These are phyloP conservation scores for Rhabdophis nuchalis DNA, from an alignment of 2,797 vertebrate genomes.

Conservation along the genomic window DNA sequence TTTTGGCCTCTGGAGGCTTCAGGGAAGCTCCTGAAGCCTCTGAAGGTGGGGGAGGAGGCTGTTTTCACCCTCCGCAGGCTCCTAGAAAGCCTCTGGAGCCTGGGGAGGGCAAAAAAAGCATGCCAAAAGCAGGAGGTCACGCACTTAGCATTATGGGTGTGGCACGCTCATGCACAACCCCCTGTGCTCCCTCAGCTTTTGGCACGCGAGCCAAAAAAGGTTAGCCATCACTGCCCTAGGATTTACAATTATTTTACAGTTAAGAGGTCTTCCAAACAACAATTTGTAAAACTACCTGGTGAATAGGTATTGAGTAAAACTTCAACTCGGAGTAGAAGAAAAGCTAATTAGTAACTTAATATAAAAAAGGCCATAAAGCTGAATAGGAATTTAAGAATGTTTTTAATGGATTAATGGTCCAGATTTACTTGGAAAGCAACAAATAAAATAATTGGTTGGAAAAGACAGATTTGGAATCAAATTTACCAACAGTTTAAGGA, in stretches of 20 bases:
- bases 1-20: too few relatives aligned
- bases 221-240: neutral
- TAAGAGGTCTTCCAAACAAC: neutral
- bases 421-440: neutral
- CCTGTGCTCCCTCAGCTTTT: too few relatives aligned
- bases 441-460: neutral
- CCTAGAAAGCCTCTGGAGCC: too few relatives aligned
- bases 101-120: too few relatives aligned
- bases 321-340: neutral
- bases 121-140: too few relatives aligned
- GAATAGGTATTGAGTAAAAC: neutral
- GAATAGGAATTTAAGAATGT: neutral
- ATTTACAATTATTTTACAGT: neutral
- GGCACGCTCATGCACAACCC: too few relatives aligned
- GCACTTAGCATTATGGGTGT: too few relatives aligned
- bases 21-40: too few relatives aligned
- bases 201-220: too few relatives aligned
- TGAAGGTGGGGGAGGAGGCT: too few relatives aligned
- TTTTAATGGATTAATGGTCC: neutral
- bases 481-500: slow-evolving; percentile 19
- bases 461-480: neutral
- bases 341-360: neutral
- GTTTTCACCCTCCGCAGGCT: too few relatives aligned
- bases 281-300: neutral
- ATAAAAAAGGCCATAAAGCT: neutral